Base-by-base conservation (phyloP, 1,140 invertebrate species). In the Pollicipes pollicipes region DNA sequence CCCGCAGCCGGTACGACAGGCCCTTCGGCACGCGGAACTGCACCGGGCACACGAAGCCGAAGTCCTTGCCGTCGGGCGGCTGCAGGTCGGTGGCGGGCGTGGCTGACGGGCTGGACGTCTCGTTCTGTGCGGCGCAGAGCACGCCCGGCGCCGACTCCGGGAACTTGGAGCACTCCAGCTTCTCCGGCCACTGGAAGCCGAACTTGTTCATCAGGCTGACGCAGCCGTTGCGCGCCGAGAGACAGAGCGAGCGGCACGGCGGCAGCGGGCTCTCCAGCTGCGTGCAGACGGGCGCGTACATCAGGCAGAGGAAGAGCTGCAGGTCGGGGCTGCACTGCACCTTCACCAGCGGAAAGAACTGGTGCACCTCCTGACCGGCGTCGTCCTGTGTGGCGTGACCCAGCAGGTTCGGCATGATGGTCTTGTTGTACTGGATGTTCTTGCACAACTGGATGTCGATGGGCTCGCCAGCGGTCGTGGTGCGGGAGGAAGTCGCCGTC, bases 251-350 rank as follows among this genome's bases (percentile, higher is more conserved):
- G 58, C 90, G 83, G 78, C 96, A 99, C 0, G 96, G 95, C 1
- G 93, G 94, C 73, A 99, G 86, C 0, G 94, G 88, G 73, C 84
- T 82, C 35, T 95, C 91, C 71, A 98, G 79, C 69, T 97, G 92
- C 0, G 93, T 96, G 78, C 97, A 99, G 0, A 98, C 89, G 0
- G 97, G 97, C 8, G 90, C 91, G 80, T 94, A 99, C 69, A 99
- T 85, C 0, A 93, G 90, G 82, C 97, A 99, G 28, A 99, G 81
- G 79, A 99, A 99, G 73, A 98, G 90, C 78, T 94, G 90, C 35
- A 98, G 81, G 79, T 98, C 91, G 0, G 90, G 86, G 73, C 93
- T 96, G 80, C 97, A 99, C 75, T 94, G 88, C 6, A 97, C 88
- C 83, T 98, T 97, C 0, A 98, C 89, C n/a, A 99, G 81, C 3